Conservation (phyloP, 30 jellyfish, hydroid and myxozoan species). For the Catostylus mosaicus region DNA sequence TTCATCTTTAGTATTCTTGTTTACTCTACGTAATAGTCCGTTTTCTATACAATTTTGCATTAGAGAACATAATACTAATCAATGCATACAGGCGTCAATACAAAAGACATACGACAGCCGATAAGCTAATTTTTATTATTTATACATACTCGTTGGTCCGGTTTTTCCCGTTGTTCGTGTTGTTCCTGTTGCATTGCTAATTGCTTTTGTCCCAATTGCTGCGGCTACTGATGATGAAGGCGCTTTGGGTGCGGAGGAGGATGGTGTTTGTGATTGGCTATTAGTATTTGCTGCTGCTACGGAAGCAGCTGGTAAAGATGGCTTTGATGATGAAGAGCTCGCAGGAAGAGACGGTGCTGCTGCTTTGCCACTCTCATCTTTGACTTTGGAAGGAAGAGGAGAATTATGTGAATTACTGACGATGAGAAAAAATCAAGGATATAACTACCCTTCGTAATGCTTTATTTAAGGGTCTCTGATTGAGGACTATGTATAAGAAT, state of each 20-base stretch:
- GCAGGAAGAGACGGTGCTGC: slow-evolving; percentile 11
- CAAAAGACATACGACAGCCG: neutral
- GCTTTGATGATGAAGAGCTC: slow-evolving; percentile 6
- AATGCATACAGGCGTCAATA: no score
- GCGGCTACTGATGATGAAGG: neutral
- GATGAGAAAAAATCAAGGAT: no score
- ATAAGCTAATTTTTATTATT: no score
- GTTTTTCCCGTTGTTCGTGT: slow-evolving; percentile 45
- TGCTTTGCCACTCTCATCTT: slow-evolving; percentile 23
- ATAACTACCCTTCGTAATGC: no score
- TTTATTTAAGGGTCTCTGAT: no score
- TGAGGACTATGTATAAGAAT: no score
- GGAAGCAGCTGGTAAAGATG: neutral
- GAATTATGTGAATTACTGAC: no score
- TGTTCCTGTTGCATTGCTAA: slow-evolving; percentile 67
- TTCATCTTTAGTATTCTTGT: no score
- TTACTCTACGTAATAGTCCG: no score
- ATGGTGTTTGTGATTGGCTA: neutral
- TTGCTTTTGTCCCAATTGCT: slow-evolving; percentile 70
- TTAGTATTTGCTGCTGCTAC: neutral
- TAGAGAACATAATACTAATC: no score
- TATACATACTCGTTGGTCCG: slow-evolving; percentile 57
- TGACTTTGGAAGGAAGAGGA: slow-evolving; percentile 9
- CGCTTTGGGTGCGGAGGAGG: neutral
- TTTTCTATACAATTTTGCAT: no score